Base-by-base conservation (phyloP, 2,797 vertebrate genomes). In the Lerista edwardsae region DNA sequence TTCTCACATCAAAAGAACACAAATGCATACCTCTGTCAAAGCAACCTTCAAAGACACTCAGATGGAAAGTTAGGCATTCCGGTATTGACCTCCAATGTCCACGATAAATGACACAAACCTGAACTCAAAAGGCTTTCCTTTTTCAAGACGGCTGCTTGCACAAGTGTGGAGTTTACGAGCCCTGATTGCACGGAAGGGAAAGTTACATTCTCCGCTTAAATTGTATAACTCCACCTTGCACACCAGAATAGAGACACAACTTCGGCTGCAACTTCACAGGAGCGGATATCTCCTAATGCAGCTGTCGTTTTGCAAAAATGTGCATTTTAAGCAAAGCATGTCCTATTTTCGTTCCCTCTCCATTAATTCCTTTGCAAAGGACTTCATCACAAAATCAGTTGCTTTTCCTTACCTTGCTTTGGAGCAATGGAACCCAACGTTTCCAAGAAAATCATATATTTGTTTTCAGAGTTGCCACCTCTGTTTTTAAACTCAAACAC, bases 401-500 rank as follows among this genome's bases (percentile, higher is more conserved):
- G 34, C 41, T 79, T 31, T 95, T 55, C 51, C 51, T 96, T 96
- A 96, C 96, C 96, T 95, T 94, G 82, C 6, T 8, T 90, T 15
- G 6, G 15, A 89, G 86, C 51, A 39, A 90, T 79, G 39, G 87
- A 61, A 64, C 80, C 88, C 83, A 82, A 83, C 79, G 78, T 86
- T 91, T 89, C 75, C 88, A 84, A 91, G 57, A 68, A 86, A 91
- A 61, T 47, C 84, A 25, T 2, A 23, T 21, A 25, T 68, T 91
- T 51, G 84, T 47, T 67, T 86, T 83, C 79, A 39, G 73, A 80
- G 34, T 73, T 74, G 39, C 68, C 85, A 67, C 79, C 90, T 85
- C 83, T 75, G 87, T 85, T 61, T 84, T 90, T 87, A 92, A 91
- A 80, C 88, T 86, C 87, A 71, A 89, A 84, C 72, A 87, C 85